Percentiles rank a stretch among this genome's conserved stretches.
These are phyloP conservation scores for Kryptopterus vitreolus DNA, from an alignment of 2,797 vertebrate species.

Conservation along the genomic window DNA sequence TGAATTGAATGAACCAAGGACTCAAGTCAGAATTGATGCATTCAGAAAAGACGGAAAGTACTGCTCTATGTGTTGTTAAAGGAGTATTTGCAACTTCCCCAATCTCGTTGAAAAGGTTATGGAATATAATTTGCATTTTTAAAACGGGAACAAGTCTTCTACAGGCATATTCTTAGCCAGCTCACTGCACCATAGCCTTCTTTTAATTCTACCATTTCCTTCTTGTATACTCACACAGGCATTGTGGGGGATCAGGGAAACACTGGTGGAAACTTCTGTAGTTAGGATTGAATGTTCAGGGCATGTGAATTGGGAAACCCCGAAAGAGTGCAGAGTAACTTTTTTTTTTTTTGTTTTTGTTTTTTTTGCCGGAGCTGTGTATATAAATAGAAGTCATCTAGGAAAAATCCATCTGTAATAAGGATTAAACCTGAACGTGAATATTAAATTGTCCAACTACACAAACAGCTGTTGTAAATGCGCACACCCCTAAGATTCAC, in stretches of 20 bases:
- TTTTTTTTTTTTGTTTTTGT: too few relatives aligned
- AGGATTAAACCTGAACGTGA: neutral
- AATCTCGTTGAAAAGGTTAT: conserved; percentile 32
- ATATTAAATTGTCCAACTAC: neutral
- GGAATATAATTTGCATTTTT: conserved; percentile 33
- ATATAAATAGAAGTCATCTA: neutral
- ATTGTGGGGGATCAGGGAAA: neutral
- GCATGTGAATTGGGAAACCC: neutral
- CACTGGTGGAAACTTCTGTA: neutral
- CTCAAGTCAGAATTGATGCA: conserved; percentile 11
- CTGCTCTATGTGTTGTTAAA: neutral
- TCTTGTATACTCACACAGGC: conserved; percentile 2
- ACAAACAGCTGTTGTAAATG: neutral
- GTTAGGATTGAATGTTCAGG: neutral
- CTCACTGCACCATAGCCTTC: neutral
- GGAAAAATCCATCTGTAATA: neutral
- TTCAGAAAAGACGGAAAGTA: conserved; percentile 41
- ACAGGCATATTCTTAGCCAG: conserved; percentile 2
- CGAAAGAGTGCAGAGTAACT: neutral
- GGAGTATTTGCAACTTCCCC: neutral
- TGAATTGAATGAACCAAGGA: conserved; percentile 15
- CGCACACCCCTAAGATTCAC: neutral
- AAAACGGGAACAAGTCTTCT: conserved; percentile 9
- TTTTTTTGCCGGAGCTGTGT: neutral
- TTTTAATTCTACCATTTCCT: conserved; percentile 8